Percentiles rank a stretch among this genome's conserved stretches.
phyloP scores from a whole-genome alignment of 2,797 vertebrate genomes.

The Oophaga sylvatica region DNA sequence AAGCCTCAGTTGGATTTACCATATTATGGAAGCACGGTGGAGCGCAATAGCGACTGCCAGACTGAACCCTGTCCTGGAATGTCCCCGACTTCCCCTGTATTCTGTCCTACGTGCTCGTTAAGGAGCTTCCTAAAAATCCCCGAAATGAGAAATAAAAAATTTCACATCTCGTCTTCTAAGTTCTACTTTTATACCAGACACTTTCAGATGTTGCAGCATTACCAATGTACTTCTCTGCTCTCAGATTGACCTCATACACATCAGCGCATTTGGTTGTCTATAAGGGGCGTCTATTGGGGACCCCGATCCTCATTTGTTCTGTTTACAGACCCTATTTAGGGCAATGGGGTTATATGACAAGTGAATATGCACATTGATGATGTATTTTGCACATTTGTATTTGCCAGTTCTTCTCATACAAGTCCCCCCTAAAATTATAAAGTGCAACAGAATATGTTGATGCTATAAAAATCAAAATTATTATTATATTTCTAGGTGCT shows the following conservation, averaged over 20 bases:
- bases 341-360: not conserved
- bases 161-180: not conserved
- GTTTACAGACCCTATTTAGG: not conserved
- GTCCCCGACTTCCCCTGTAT: not conserved
- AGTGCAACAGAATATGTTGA: too few species aligned
- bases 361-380: too few species aligned
- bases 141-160: not conserved
- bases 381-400: too few species aligned
- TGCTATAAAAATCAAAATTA: too few species aligned
- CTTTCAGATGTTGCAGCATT: not conserved
- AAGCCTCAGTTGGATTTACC: not conserved
- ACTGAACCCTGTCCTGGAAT: slow-evolving; percentile 1
- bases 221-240: not conserved
- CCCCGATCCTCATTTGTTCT: not conserved
- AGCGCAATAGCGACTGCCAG: not conserved
- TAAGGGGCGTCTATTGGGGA: not conserved
- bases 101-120: not conserved
- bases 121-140: not conserved
- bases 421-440: too few species aligned
- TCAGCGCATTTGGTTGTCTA: not conserved
- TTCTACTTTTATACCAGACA: not conserved
- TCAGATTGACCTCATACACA: not conserved
- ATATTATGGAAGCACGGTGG: not conserved
- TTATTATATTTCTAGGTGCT: too few species aligned
- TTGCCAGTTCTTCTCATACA: too few species aligned